phyloP scores from a whole-genome alignment of 1,140 invertebrate genomes.

The Drosophila carrolli region DNA sequence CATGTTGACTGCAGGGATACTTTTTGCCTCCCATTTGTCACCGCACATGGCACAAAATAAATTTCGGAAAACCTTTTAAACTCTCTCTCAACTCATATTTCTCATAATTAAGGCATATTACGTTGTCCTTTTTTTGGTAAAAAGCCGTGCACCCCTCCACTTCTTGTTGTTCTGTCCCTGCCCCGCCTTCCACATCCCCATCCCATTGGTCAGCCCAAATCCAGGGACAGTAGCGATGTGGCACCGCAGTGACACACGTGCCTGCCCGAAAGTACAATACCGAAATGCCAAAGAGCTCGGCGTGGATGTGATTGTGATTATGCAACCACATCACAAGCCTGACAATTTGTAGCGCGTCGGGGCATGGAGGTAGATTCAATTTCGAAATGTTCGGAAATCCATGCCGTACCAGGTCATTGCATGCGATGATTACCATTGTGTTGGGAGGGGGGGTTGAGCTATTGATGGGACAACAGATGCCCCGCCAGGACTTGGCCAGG shows the following conservation, averaged over 20 bases:
- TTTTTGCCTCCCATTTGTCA: neutral
- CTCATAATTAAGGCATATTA: neutral
- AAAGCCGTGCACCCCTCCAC: neutral
- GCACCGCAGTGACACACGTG: conserved; percentile 3
- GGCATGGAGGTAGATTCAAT: neutral
- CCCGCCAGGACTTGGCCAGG: neutral
- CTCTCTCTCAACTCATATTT: neutral
- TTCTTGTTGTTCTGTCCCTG: neutral
- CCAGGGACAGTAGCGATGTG: neutral
- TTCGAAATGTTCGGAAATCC: conserved; percentile 10
- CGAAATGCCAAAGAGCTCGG: conserved; percentile 6
- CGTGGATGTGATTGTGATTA: conserved; percentile 17
- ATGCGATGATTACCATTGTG: neutral
- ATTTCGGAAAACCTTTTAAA: neutral
- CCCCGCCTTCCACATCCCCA: neutral
- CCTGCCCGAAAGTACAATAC: neutral
- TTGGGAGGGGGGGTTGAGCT: neutral
- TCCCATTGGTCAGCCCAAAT: neutral
- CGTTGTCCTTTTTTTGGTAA: no score
- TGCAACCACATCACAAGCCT: conserved; percentile 8
- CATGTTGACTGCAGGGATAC: no score
- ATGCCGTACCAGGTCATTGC: neutral
- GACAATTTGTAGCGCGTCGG: neutral
- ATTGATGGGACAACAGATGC: neutral
- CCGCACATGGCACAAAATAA: neutral